phyloP scores from a whole-genome alignment of 2,888 invertebrate species.

The Temnothorax ravouxi region DNA sequence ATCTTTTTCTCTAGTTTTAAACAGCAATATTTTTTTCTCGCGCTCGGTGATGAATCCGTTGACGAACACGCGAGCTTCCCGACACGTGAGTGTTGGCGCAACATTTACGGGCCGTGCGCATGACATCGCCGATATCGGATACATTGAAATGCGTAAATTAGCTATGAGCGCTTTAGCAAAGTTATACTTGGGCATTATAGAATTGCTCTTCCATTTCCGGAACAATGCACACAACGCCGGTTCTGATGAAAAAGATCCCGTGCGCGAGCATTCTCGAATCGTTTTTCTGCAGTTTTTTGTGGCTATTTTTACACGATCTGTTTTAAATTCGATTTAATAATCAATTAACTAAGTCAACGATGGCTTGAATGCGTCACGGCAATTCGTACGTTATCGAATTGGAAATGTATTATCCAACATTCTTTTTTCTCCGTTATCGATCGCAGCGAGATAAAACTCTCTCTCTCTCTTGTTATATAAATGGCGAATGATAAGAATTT shows the following conservation, averaged over 20 bases:
- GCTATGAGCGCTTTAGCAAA: neutral
- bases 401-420: constrained; percentile 7
- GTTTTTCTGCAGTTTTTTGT: neutral
- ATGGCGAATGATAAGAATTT: neutral
- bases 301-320: neutral
- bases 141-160: constrained; percentile 21
- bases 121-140: neutral
- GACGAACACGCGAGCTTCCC: neutral
- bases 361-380: neutral
- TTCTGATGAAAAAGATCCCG: neutral
- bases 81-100: neutral
- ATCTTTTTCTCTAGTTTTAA: neutral
- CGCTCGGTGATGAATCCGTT: neutral
- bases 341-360: constrained; percentile 16
- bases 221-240: neutral
- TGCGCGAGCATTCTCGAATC: neutral
- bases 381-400: constrained; percentile 27
- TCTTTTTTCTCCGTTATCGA: neutral
- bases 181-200: constrained; percentile 9
- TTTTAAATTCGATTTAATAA: constrained; percentile 34
- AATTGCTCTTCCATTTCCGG: constrained; percentile 1
- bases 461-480: neutral
- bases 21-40: neutral
- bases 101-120: neutral
- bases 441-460: neutral